Evolutionary conservation across 2,797 vertebrate species (phyloP).

Genomic region (Eulemur albifrons): DNA sequence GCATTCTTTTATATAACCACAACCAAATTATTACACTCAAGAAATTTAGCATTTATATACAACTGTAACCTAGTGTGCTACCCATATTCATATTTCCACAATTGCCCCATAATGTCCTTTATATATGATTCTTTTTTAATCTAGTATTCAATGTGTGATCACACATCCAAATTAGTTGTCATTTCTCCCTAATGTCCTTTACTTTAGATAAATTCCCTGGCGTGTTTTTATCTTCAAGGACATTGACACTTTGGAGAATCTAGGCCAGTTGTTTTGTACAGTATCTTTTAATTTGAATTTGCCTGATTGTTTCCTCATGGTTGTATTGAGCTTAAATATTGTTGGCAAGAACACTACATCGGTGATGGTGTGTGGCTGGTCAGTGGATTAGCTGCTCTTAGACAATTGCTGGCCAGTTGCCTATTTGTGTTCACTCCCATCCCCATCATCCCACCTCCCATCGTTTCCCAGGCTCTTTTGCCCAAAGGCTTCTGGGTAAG

Average conservation of each 20-base stretch:
- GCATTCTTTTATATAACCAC: background rate
- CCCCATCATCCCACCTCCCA: background rate
- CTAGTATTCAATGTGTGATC: background rate
- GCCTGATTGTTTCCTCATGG: background rate
- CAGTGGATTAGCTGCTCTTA: background rate
- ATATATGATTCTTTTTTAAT: background rate
- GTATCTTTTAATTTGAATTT: background rate
- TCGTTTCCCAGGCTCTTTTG: background rate
- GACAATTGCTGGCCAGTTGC: background rate
- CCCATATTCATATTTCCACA: background rate
- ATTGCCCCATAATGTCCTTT: background rate
- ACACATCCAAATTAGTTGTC: background rate
- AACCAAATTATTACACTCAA: background rate
- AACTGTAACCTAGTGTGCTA: background rate
- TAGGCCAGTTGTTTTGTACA: background rate
- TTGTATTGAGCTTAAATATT: background rate
- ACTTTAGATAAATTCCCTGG: background rate
- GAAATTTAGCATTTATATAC: background rate
- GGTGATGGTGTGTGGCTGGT: background rate
- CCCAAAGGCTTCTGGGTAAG: background rate
- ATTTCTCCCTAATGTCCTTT: background rate
- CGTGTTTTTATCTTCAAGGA: background rate
- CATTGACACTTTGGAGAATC: background rate
- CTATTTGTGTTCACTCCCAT: background rate
- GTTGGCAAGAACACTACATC: background rate